Conservation (phyloP, 2,888 invertebrate species). For the Cylindroiulus punctatus region DNA sequence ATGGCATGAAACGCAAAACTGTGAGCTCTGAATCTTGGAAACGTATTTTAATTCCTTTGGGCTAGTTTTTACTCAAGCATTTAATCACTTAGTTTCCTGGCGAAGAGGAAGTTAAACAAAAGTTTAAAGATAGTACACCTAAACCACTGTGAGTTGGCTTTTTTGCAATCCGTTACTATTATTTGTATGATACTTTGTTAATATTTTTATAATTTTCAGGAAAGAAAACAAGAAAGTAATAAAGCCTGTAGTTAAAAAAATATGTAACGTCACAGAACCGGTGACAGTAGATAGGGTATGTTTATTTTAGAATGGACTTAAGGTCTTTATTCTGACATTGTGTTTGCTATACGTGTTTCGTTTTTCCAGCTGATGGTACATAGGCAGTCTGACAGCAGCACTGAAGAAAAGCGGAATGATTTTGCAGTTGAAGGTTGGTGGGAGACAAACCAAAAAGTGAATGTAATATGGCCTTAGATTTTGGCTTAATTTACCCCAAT, state of each 20-base stretch:
- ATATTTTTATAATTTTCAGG: neutral
- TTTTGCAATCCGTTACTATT: neutral
- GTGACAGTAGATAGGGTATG: neutral
- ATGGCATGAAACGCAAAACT: constrained; percentile 58
- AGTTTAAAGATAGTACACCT: neutral
- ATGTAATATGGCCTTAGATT: neutral
- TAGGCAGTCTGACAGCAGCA: constrained; percentile 17
- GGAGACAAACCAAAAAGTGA: neutral
- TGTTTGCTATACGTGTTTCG: neutral
- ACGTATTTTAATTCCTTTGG: neutral
- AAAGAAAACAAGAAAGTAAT: constrained; percentile 4
- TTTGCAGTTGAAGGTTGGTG: neutral
- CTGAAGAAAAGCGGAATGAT: neutral
- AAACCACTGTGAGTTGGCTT: neutral
- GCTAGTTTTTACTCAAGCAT: neutral
- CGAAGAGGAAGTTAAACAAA: neutral
- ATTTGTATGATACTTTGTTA: neutral
- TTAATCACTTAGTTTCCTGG: neutral
- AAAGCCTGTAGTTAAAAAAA: neutral
- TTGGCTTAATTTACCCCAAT: neutral
- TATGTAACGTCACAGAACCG: neutral
- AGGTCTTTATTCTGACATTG: neutral
- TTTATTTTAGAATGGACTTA: neutral
- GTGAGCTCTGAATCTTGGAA: neutral
- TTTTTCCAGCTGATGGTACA: neutral